Percentiles rank a stretch among this genome's conserved stretches.
Conservation (phyloP, 1,140 invertebrate genomes). For the Bombus confusus region DNA sequence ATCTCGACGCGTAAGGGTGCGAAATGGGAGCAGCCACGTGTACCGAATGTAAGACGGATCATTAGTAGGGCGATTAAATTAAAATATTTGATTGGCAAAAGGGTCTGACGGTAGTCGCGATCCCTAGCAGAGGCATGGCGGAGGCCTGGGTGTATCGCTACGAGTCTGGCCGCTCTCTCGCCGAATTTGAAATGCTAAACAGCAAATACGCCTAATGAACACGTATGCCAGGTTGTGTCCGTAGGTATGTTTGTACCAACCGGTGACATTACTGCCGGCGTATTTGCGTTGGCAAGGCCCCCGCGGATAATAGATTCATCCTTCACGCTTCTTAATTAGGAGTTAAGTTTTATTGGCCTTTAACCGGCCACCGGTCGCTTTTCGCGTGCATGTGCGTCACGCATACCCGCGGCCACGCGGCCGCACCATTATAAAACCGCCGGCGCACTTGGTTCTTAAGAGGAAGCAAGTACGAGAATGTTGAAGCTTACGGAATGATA, state of each 20-base stretch:
- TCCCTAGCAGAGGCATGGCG: neutral
- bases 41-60: conserved; percentile 69
- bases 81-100: conserved; percentile 82
- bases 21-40: conserved; percentile 22
- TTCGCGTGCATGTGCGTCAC: conserved; percentile 36
- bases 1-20: neutral
- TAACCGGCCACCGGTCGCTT: conserved; percentile 61
- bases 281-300: conserved; percentile 74
- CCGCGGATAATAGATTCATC: conserved; percentile 81
- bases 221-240: conserved; percentile 79
- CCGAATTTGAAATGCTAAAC: conserved; percentile 82
- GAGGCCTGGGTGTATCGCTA: conserved; percentile 66
- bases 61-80: conserved; percentile 80
- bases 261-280: conserved; percentile 75
- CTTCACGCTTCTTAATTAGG: conserved; percentile 82
- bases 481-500: too few relatives aligned
- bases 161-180: conserved; percentile 45
- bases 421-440: conserved; percentile 54
- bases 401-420: conserved; percentile 23
- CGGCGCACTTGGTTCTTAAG: neutral
- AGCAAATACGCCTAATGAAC: conserved; percentile 83
- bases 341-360: conserved; percentile 82
- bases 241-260: conserved; percentile 78
- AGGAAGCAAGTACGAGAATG: neutral
- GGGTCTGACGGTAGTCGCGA: conserved; percentile 25